Evolutionary conservation across 2,888 invertebrate genomes (phyloP).

Genomic region (Drosophila neotestacea): DNA sequence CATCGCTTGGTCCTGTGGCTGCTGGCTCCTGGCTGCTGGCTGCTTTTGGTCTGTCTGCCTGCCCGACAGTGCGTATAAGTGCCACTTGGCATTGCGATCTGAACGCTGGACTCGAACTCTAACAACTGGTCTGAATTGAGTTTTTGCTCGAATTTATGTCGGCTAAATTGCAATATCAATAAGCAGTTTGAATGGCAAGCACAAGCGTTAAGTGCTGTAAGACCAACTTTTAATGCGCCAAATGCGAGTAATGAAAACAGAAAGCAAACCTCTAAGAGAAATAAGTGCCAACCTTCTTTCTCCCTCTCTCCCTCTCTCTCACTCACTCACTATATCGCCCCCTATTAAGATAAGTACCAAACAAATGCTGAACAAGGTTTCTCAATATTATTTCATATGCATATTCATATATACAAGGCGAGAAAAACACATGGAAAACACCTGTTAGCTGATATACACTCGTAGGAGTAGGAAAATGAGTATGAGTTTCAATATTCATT

Average conservation of each 20-base stretch:
- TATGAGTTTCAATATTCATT: conserved; percentile 1
- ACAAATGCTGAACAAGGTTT: not conserved
- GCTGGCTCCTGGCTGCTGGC: conserved; percentile 5
- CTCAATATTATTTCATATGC: conserved; percentile 21
- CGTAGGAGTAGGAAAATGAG: not conserved
- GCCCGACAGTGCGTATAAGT: conserved; percentile 45
- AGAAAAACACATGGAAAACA: conserved; percentile 27
- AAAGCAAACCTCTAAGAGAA: not conserved
- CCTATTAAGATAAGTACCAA: conserved; percentile 13
- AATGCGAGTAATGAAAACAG: conserved; percentile 35
- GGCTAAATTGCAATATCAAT: conserved; percentile 71
- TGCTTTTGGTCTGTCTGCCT: not conserved
- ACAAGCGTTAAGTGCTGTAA: conserved; percentile 27
- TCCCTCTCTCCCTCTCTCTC: not conserved
- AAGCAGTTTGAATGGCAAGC: conserved; percentile 32
- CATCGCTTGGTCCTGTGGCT: not conserved
- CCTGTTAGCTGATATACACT: conserved; percentile 34
- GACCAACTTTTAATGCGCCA: conserved; percentile 39
- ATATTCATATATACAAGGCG: conserved; percentile 3
- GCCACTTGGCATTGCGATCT: conserved; percentile 44
- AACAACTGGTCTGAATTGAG: conserved; percentile 20
- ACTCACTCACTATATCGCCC: not conserved
- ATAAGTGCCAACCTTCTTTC: not conserved
- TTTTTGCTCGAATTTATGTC: conserved; percentile 59
- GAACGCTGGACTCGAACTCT: not conserved